Evolutionary conservation across 2,113 vertebrate genomes (phyloP).

Genomic region (Eidolon helvum): DNA sequence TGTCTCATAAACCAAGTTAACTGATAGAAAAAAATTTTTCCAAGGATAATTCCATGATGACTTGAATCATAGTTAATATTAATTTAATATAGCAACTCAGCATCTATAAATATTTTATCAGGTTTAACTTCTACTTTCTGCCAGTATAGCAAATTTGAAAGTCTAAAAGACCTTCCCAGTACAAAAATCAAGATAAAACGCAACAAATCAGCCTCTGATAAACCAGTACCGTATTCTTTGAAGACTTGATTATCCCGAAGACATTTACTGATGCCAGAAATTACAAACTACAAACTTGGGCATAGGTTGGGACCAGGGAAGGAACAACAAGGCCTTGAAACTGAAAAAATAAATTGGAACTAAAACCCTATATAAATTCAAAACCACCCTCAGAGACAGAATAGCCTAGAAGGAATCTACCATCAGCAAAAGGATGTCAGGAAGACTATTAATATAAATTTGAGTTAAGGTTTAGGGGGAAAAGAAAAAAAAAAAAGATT

Average conservation of each 20-base stretch:
- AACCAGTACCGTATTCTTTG: background rate
- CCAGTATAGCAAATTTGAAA: background rate
- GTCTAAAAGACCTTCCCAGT: background rate
- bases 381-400: background rate
- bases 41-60: background rate
- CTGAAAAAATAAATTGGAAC: background rate
- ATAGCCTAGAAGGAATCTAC: background rate
- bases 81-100: background rate
- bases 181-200: background rate
- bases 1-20: background rate
- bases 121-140: background rate
- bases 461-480: background rate
- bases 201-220: background rate
- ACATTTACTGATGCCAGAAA: background rate
- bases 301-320: background rate
- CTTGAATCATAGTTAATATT: background rate
- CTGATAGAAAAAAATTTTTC: background rate
- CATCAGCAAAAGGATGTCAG: background rate
- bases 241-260: background rate
- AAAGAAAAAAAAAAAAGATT: background rate
- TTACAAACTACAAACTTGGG: background rate
- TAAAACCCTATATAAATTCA: background rate
- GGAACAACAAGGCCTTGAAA: background rate
- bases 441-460: background rate
- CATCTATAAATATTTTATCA: conserved; percentile 22